These are phyloP conservation scores for Pseudochromis fuscus DNA, from an alignment of 2,797 vertebrate genomes.

Conservation along the genomic window DNA sequence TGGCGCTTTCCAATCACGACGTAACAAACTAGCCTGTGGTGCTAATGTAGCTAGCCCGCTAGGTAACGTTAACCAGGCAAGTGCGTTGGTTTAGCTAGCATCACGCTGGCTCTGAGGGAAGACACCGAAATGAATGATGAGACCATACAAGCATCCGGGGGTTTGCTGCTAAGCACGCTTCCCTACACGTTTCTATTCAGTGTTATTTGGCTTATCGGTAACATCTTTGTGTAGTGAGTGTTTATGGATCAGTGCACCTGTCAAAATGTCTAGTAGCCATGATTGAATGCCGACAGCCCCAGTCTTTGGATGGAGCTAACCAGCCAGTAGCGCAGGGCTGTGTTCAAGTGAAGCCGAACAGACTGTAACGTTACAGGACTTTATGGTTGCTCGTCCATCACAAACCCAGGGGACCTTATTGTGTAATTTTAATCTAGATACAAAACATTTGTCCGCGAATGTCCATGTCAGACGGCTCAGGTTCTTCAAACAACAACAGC, in stretches of 20 bases:
- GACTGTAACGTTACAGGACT: slow-evolving; percentile 3
- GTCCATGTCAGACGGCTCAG: not conserved
- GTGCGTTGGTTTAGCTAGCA: slow-evolving; percentile 76
- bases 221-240: not conserved
- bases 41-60: slow-evolving; percentile 71
- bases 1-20: slow-evolving; percentile 25
- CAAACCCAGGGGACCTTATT: not conserved
- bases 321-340: slow-evolving; percentile 18
- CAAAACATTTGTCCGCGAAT: not conserved
- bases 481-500: slow-evolving; percentile 27
- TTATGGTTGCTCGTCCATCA: not conserved
- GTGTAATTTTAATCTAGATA: not conserved
- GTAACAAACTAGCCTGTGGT: slow-evolving; percentile 61
- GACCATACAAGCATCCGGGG: slow-evolving; percentile 45
- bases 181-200: slow-evolving; percentile 6
- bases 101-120: slow-evolving; percentile 71
- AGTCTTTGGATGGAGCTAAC: slow-evolving; percentile 44
- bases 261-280: slow-evolving; percentile 72
- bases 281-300: slow-evolving; percentile 64
- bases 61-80: slow-evolving; percentile 66
- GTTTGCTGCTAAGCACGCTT: slow-evolving; percentile 5
- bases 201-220: not conserved
- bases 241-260: slow-evolving; percentile 73
- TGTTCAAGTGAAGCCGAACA: slow-evolving; percentile 7
- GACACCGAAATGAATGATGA: slow-evolving; percentile 83